Conservation (phyloP, 2,113 vertebrate species). For the Gallinago media region DNA sequence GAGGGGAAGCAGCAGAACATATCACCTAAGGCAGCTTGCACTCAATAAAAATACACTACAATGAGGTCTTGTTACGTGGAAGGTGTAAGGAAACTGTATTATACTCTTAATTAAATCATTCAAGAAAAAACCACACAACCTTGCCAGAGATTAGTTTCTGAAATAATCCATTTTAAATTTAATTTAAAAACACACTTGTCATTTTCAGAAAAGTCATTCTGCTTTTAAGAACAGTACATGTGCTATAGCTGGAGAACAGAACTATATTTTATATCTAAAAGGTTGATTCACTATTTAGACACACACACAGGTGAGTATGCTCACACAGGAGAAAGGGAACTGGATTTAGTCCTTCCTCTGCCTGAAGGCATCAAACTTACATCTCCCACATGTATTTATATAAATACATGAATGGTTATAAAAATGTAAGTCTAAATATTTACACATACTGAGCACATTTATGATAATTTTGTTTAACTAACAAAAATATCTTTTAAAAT, state of each 20-base stretch:
- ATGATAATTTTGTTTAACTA: slow-evolving; percentile 22
- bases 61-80: neutral
- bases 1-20: neutral
- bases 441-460: neutral
- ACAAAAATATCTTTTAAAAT: neutral
- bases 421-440: slow-evolving; percentile 9
- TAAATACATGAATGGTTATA: neutral
- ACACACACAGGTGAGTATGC: rapidly evolving
- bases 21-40: neutral
- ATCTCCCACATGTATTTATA: neutral
- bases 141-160: neutral
- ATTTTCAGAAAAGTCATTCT: neutral
- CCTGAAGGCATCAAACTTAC: neutral
- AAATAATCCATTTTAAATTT: neutral
- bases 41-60: neutral
- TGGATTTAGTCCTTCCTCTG: neutral
- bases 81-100: neutral
- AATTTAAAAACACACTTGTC: neutral
- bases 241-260: neutral
- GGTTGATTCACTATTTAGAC: neutral
- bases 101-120: neutral
- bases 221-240: neutral
- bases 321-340: neutral
- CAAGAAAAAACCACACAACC: neutral
- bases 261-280: neutral